A percentile compares a stretch with the other conserved stretches of the same genome.
Conservation (phyloP, 2,888 invertebrate genomes). For the Lacanobia wlatinum region DNA sequence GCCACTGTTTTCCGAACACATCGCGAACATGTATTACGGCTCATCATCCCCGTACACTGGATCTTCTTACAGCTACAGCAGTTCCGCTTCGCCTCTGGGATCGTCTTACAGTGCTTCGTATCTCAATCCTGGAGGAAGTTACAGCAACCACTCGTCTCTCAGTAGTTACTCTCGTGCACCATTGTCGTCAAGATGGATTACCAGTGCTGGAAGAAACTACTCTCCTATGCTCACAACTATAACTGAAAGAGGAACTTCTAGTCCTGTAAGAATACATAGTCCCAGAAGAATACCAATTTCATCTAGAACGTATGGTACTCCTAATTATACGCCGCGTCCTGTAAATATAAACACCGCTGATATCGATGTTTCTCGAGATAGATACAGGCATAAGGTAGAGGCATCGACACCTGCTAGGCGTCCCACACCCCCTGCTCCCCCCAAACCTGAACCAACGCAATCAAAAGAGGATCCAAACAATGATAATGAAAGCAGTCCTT, state of each 20-base stretch:
- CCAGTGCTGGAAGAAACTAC: conserved; percentile 89
- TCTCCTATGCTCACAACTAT: conserved; percentile 94
- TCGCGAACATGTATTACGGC: conserved; percentile 91
- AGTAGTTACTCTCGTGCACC: conserved; percentile 90
- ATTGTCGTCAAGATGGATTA: conserved; percentile 82
- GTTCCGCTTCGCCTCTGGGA: conserved; percentile 83
- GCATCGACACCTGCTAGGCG: conserved; percentile 47
- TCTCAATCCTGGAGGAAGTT: conserved; percentile 87
- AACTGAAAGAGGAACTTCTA: conserved; percentile 85
- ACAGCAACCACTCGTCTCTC: conserved; percentile 88
- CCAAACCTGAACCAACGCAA: conserved; percentile 66
- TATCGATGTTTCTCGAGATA: conserved; percentile 95
- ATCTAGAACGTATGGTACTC: conserved; percentile 86
- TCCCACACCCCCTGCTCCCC: conserved; percentile 54
- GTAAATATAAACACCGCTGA: conserved; percentile 95
- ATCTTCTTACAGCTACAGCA: conserved; percentile 85
- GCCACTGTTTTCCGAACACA: conserved; percentile 93
- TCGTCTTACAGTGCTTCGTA: conserved; percentile 88
- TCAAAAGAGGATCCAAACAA: conserved; percentile 71
- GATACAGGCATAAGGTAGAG: conserved; percentile 86
- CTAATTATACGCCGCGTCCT: conserved; percentile 90
- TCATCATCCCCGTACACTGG: conserved; percentile 87
- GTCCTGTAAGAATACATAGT: conserved; percentile 84
- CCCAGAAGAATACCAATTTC: conserved; percentile 88
- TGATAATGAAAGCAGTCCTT: conserved; percentile 82